Conservation (phyloP, 2,888 invertebrate species). For the Agonopterix alstromeriana region DNA sequence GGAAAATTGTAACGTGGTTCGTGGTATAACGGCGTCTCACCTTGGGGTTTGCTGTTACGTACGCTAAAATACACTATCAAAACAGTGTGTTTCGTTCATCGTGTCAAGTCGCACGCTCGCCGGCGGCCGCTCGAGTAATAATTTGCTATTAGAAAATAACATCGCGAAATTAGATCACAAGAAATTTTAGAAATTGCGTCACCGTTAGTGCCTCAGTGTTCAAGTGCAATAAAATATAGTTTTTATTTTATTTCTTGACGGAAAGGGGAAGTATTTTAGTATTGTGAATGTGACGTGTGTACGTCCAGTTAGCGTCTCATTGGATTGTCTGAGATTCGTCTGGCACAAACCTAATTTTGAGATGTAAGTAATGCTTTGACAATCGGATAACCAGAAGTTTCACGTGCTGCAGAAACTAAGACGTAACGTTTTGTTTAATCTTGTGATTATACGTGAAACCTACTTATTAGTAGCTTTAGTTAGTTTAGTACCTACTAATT, state of each 20-base stretch:
- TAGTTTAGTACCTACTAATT: no score
- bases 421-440: no score
- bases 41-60: conserved; percentile 61
- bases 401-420: no score
- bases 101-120: conserved; percentile 43
- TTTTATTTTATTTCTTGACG: not conserved
- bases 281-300: conserved; percentile 37
- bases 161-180: conserved; percentile 17
- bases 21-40: conserved; percentile 53
- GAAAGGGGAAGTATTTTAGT: conserved; percentile 21
- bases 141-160: conserved; percentile 21
- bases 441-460: no score
- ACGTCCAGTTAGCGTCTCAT: conserved; percentile 29
- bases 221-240: conserved; percentile 10
- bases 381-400: no score
- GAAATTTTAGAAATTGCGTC: conserved; percentile 10
- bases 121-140: conserved; percentile 16
- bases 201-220: conserved; percentile 30
- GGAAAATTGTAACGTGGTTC: conserved; percentile 34
- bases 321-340: conserved; percentile 45
- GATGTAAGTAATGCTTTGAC: conserved; percentile 31
- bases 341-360: conserved; percentile 31
- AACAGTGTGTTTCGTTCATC: conserved; percentile 60
- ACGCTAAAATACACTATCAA: conserved; percentile 71
- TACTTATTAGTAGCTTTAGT: no score